Conservation (phyloP, 37 sponge, comb jelly and placozoan genomes). For the Crambe crambe region DNA sequence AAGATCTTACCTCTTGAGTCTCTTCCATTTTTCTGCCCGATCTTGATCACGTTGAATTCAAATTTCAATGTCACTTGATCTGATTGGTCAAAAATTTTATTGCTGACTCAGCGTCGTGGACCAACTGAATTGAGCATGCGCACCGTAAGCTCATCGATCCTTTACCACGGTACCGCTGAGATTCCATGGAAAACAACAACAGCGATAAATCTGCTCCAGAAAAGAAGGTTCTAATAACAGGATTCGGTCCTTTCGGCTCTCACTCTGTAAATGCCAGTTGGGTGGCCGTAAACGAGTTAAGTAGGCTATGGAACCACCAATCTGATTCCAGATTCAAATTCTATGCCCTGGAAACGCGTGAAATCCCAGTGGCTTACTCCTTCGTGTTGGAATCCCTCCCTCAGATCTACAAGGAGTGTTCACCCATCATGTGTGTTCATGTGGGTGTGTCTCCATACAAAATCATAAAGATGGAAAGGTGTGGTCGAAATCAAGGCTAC, state of each 20-base stretch:
- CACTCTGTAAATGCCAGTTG: conserved; percentile 77
- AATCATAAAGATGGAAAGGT: conserved; percentile 43
- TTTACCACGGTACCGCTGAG: too few species aligned
- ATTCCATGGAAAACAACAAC: too few species aligned
- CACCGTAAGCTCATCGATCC: too few species aligned
- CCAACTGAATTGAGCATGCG: too few species aligned
- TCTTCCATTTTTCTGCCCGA: too few species aligned
- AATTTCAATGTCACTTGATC: too few species aligned
- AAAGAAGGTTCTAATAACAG: conserved; percentile 55
- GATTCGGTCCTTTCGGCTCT: conserved; percentile 66
- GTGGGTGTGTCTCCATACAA: conserved; percentile 60
- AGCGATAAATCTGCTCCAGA: too few species aligned
- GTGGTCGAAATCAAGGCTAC: conserved; percentile 55
- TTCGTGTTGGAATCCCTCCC: conserved; percentile 31
- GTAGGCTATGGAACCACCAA: conserved; percentile 6
- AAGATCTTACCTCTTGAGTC: too few species aligned
- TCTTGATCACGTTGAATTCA: too few species aligned
- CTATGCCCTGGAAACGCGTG: conserved; percentile 14
- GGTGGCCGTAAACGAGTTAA: conserved; percentile 62
- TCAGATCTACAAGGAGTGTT: conserved; percentile 36
- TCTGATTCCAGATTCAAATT: not conserved
- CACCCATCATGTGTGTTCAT: conserved; percentile 67
- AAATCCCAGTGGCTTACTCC: conserved; percentile 65
- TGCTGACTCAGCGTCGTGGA: too few species aligned
- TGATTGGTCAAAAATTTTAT: too few species aligned